A percentile compares a stretch with the other conserved stretches of the same genome.
These are phyloP conservation scores for Apostichopus californicus DNA, from an alignment of 35 echinoderm and acorn worm genomes.

Conservation along the genomic window DNA sequence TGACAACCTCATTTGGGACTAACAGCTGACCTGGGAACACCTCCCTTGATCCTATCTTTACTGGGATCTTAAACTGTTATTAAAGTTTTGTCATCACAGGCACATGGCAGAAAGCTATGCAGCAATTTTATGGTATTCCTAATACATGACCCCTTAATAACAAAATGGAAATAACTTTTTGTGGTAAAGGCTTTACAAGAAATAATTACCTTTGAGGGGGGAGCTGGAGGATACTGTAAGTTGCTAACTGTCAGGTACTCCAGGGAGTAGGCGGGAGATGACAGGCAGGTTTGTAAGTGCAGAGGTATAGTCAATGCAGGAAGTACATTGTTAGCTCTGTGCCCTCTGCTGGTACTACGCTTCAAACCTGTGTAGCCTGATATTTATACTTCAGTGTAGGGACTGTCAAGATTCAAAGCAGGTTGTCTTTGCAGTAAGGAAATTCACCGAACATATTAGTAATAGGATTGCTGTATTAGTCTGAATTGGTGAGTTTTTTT, in stretches of 20 bases:
- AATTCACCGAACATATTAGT: no score
- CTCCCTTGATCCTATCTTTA: background rate
- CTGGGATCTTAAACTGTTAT: no score
- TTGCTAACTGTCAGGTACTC: background rate
- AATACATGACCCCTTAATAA: background rate
- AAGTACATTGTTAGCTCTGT: background rate
- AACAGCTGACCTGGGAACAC: background rate
- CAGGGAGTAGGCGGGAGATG: background rate
- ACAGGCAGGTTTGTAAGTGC: background rate
- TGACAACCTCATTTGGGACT: background rate
- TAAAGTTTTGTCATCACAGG: background rate
- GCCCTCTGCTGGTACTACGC: background rate
- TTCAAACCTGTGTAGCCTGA: no score
- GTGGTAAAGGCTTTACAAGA: background rate
- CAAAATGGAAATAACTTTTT: background rate
- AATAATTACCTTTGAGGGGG: background rate
- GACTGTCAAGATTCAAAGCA: no score
- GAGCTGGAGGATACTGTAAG: background rate
- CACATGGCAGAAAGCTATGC: background rate
- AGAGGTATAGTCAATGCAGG: background rate
- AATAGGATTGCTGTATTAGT: no score
- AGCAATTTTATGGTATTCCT: background rate
- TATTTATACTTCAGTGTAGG: no score
- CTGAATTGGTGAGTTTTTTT: no score
- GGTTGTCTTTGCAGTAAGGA: no score